Evolutionary conservation across 2,113 vertebrate species (phyloP), one percentile per base, ranked within the genome.

Genomic region (Perca fluviatilis): DNA sequence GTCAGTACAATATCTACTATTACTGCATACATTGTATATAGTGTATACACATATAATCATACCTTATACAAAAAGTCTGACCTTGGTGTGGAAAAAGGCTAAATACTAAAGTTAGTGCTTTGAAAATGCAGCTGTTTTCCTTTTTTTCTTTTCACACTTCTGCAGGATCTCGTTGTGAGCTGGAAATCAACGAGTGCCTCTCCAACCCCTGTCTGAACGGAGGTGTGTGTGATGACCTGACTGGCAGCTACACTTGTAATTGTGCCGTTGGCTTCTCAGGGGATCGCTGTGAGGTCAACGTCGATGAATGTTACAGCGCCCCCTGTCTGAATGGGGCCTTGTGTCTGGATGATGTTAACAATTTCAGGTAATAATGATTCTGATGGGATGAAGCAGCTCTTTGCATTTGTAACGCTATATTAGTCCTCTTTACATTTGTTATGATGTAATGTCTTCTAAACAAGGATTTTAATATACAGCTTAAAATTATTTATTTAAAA

Each of bases 281-380:
- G 61, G 90, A 95, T 60, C 70, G 90, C 13, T 99, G 98, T 78
- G 98, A 99, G 92, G 94, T 96, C 77, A 95, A 99, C 68, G 58
- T 96, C 0, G 96, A 99, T 63, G 98, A 99, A 25, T 99, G 98
- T 90, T 90, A 96, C 91, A 98, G 96, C 73, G 86, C 95, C 83
- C 98, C 98, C 6, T 99, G 98, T 85, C 94, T 96, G 79, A 98
- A 99, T 53, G 97, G 97, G 94, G 98, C 95, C 79, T 94, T 94
- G 0, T 99, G 98, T 88, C 94, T 93, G 86, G 98, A 99, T 47
- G 96, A 88, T n/a, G 80, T 97, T 77, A 97, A 97, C 82, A 91
- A 89, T 77, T 99, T 96, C 95, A 97, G 97, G 98, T 99, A 92
- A 95, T 54, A 36, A 33, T 65, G 25, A 50, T n/a, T 11, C 7